Base-by-base conservation (phyloP, 1,140 invertebrate genomes). In the Drosophila bipectinata region DNA sequence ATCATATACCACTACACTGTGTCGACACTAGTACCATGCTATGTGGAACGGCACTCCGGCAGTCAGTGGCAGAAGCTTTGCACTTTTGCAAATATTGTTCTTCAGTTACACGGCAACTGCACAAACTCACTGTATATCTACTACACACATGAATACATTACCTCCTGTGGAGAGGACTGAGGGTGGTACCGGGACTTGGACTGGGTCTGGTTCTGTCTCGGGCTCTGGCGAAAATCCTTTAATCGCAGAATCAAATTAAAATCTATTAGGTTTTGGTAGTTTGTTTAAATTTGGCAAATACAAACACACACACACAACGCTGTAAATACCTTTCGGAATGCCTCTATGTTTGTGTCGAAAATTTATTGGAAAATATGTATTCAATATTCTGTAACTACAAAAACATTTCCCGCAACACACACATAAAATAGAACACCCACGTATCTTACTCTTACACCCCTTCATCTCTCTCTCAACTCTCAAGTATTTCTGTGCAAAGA, bases 31-130 rank as follows among this genome's bases (percentile, higher is more conserved):
- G 18, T 18, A 28, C 45, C 62, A 71, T 59, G 54, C 49, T 44
- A 72, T 63, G 41, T 79, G 30, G 58, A 15, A 44, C 5, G 12
- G 30, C 67, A 37, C 57, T 45, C 32, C 60, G 41, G 41, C 41
- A 44, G 14, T 7, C 41, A 15, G 5, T 12, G 39, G 39, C 18
- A 62, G 39, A 62, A 68, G 45, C 80, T 69, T 44, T 61, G 62
- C 67, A 76, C 66, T 87, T 88, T 79, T 63, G 72, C 83, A 87
- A 87, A 87, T 87, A 77, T 87, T 82, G 59, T 76, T 79, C 63
- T 88, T 88, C 75, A 88, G 66, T 87, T 76, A 63, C 51, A 77
- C 41, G 53, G 30, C 18, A 24, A 61, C 26, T 14, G 44, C 66
- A 52, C 53, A 44, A 39, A 49, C 54, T 30, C 41, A 28, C 66